These are phyloP conservation scores for Calameuta filiformis DNA, from an alignment of 2,888 invertebrate species.

Conservation along the genomic window DNA sequence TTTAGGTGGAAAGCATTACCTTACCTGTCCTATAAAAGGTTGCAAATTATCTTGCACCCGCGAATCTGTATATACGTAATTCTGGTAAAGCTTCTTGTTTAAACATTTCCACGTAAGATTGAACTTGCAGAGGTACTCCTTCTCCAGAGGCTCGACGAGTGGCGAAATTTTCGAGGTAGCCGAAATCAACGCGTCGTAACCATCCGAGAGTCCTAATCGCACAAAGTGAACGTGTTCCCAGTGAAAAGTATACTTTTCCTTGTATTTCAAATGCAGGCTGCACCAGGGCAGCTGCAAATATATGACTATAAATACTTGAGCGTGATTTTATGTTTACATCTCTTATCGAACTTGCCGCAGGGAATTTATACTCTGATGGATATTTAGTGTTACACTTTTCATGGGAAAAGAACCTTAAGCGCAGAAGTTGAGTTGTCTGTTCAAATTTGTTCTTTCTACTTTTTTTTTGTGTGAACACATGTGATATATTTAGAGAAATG, in stretches of 20 bases:
- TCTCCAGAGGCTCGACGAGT: constrained; percentile 72
- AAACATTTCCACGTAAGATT: constrained; percentile 76
- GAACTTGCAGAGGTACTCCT: constrained; percentile 72
- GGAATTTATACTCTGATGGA: too few species aligned
- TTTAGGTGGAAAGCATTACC: constrained; percentile 10
- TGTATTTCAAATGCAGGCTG: too few species aligned
- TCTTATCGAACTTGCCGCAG: too few species aligned
- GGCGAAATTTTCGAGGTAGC: constrained; percentile 72
- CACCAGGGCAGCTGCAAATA: too few species aligned
- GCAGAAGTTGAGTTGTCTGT: neutral
- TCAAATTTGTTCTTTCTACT: constrained; percentile 1
- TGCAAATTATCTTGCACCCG: constrained; percentile 70
- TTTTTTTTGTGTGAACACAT: constrained; percentile 11
- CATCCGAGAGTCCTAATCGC: constrained; percentile 70
- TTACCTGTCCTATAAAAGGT: constrained; percentile 68
- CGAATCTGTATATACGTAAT: constrained; percentile 67
- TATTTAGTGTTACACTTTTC: too few species aligned
- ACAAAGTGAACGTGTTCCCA: neutral
- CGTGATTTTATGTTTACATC: too few species aligned
- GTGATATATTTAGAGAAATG: constrained; percentile 22
- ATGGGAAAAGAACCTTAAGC: neutral
- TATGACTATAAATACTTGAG: too few species aligned
- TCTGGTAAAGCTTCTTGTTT: constrained; percentile 76
- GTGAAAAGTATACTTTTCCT: too few species aligned
- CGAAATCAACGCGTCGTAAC: constrained; percentile 73